A percentile compares a stretch with the other conserved stretches of the same genome.
Conservation (phyloP, 37 sponge, comb jelly and placozoan species). For the Beroe ovata region DNA sequence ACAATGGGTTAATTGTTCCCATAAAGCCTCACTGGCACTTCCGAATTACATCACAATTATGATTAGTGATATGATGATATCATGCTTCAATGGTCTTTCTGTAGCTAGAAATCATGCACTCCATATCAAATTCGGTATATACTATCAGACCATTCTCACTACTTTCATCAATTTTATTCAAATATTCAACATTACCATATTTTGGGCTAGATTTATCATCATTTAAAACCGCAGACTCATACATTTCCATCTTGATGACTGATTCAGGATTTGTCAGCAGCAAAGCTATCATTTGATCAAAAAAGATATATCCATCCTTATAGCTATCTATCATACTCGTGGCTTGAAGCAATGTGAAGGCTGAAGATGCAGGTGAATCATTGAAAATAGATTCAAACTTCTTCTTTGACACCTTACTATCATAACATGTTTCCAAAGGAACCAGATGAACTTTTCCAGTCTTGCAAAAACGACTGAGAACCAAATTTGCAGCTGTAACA, state of each 20-base stretch:
- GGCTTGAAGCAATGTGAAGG: not conserved
- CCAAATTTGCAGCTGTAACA: not conserved
- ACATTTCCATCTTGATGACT: not conserved
- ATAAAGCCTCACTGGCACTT: no score
- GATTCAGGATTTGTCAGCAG: conserved; percentile 1
- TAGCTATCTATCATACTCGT: not conserved
- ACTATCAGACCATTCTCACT: not conserved
- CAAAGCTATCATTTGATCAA: not conserved
- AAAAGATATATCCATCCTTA: not conserved
- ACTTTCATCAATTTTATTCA: not conserved
- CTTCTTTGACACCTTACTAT: not conserved
- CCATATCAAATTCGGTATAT: conserved; percentile 7
- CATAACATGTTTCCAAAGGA: conserved; percentile 24
- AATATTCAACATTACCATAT: conserved; percentile 3
- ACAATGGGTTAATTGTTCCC: no score
- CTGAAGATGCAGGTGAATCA: not conserved
- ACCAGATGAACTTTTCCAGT: not conserved
- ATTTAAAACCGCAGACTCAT: not conserved
- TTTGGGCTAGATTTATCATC: not conserved
- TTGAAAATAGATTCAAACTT: not conserved
- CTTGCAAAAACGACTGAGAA: not conserved
- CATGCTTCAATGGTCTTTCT: not conserved
- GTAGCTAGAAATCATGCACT: not conserved
- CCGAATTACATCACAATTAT: not conserved
- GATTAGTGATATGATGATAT: not conserved